A percentile compares a stretch with the other conserved stretches of the same genome.
Conservation (phyloP, 2,113 vertebrate genomes). For the Cephalophus harveyi region DNA sequence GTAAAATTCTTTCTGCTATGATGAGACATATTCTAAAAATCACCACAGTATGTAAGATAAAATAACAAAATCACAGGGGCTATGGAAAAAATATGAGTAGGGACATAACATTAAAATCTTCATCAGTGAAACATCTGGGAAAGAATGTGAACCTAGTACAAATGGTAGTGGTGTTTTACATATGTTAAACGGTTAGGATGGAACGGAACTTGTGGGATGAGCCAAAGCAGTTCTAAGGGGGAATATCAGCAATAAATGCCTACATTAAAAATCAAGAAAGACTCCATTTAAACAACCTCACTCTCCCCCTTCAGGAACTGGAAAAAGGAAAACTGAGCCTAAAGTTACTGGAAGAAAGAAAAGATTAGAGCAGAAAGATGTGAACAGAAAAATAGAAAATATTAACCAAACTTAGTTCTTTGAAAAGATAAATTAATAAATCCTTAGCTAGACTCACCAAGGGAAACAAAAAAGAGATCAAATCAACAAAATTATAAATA, state of each 20-base stretch:
- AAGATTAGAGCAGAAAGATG: background rate
- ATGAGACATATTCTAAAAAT: conserved; percentile 1
- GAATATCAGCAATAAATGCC: background rate
- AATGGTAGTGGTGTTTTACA: background rate
- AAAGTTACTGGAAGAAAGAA: background rate
- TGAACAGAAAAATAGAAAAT: background rate
- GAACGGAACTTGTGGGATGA: background rate
- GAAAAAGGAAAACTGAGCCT: background rate
- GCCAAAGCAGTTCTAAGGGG: background rate
- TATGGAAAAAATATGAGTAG: background rate
- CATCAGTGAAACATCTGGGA: background rate
- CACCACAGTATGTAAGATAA: background rate
- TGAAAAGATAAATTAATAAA: background rate
- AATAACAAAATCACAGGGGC: background rate
- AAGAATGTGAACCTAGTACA: background rate
- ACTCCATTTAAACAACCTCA: background rate
- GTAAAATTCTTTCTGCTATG: background rate
- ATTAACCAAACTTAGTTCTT: background rate
- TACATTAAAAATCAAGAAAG: background rate
- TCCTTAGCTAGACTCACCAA: background rate
- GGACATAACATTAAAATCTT: background rate
- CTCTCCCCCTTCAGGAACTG: background rate
- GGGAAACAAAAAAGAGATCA: background rate
- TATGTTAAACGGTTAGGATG: background rate
- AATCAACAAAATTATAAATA: background rate